These are phyloP conservation scores for Eutrigla gurnardus DNA, from an alignment of 2,797 vertebrate genomes.

Conservation along the genomic window DNA sequence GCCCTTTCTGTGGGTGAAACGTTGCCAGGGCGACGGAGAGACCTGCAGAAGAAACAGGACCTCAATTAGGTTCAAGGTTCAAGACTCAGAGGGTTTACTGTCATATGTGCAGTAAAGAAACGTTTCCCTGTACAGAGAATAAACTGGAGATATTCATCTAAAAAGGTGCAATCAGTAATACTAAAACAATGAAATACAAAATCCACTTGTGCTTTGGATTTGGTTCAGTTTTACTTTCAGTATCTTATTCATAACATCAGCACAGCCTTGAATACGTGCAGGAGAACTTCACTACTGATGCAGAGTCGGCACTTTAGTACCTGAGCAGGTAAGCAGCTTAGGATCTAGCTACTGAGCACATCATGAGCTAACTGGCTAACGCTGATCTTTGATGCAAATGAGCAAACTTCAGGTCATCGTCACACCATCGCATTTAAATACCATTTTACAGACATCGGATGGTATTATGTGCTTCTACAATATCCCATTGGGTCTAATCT, in stretches of 20 bases:
- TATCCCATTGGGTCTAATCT: background rate
- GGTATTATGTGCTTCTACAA: background rate
- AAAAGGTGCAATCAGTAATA: background rate
- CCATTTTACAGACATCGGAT: background rate
- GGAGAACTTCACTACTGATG: background rate
- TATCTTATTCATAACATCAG: background rate
- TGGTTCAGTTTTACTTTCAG: background rate
- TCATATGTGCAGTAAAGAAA: too few relatives aligned
- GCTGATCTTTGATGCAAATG: slow-evolving; percentile 8
- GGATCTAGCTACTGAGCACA: background rate
- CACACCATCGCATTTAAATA: background rate
- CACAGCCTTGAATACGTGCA: background rate
- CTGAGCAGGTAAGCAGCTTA: slow-evolving; percentile 24
- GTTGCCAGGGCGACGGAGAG: slow-evolving; percentile 87
- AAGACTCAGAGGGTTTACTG: too few relatives aligned
- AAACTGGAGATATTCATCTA: background rate
- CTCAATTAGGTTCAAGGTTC: background rate
- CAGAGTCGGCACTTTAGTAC: slow-evolving; percentile 9
- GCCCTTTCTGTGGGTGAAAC: slow-evolving; percentile 86
- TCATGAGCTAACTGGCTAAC: background rate
- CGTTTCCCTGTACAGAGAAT: too few relatives aligned
- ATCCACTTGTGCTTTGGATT: background rate
- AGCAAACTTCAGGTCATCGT: slow-evolving; percentile 7
- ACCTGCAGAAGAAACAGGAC: slow-evolving; percentile 50
- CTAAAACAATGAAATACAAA: background rate